Conservation (phyloP, 2,888 invertebrate genomes). For the Chymomyza procnemis region DNA sequence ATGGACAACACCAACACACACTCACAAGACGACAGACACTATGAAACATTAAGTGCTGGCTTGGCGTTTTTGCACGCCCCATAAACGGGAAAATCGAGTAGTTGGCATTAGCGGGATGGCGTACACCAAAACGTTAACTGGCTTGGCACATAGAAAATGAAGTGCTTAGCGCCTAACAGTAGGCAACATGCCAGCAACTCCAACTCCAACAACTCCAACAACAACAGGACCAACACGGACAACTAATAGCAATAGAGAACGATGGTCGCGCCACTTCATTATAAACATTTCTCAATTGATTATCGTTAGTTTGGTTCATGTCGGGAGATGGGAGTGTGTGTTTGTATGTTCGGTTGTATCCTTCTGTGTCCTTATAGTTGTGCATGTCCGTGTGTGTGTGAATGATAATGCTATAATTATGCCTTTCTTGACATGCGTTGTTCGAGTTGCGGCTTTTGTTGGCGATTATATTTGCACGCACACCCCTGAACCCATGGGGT, state of each 20-base stretch:
- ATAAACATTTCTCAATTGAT: slow-evolving; percentile 73
- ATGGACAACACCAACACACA: slow-evolving; percentile 17
- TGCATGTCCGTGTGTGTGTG: slow-evolving; percentile 25
- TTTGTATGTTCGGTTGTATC: neutral
- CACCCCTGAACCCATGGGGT: slow-evolving; percentile 25
- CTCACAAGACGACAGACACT: slow-evolving; percentile 21
- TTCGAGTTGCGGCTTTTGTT: slow-evolving; percentile 55
- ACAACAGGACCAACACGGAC: too few species aligned
- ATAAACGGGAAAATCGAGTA: neutral
- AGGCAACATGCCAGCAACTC: neutral
- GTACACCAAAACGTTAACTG: slow-evolving; percentile 29
- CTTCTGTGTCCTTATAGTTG: neutral
- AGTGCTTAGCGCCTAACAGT: slow-evolving; percentile 50
- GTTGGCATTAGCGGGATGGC: neutral
- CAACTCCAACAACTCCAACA: neutral
- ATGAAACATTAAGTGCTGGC: slow-evolving; percentile 50
- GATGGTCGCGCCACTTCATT: slow-evolving; percentile 67
- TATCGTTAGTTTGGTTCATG: slow-evolving; percentile 54
- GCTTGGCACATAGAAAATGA: slow-evolving; percentile 44
- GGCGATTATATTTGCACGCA: slow-evolving; percentile 66
- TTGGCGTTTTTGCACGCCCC: slow-evolving; percentile 61
- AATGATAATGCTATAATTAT: slow-evolving; percentile 69
- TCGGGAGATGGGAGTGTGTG: slow-evolving; percentile 9
- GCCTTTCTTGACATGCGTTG: slow-evolving; percentile 61
- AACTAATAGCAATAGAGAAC: slow-evolving; percentile 28